A percentile compares a stretch with the other conserved stretches of the same genome.
Evolutionary conservation across 2,888 invertebrate genomes (phyloP).

Genomic region (Formica aserva): DNA sequence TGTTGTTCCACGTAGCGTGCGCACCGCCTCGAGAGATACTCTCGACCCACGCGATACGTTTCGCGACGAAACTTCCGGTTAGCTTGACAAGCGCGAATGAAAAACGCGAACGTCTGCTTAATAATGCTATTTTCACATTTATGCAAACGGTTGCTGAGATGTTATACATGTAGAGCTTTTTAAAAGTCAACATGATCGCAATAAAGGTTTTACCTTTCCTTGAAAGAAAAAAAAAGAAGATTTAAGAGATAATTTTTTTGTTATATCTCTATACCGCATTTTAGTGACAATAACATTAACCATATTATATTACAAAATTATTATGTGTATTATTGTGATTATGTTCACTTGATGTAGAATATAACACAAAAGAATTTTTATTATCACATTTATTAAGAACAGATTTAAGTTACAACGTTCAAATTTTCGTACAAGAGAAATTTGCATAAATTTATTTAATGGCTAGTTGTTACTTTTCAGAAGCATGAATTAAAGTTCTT

Average conservation of each 20-base stretch:
- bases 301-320: background rate
- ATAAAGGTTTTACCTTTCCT: background rate
- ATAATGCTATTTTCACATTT: conserved; percentile 25
- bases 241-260: background rate
- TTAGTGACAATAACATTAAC: background rate
- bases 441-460: conserved; percentile 1
- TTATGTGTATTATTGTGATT: background rate
- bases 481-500: background rate
- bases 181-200: background rate
- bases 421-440: background rate
- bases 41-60: background rate
- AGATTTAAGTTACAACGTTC: background rate
- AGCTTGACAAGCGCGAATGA: background rate
- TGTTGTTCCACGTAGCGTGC: conserved; percentile 65
- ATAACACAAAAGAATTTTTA: background rate
- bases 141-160: background rate
- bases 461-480: conserved; percentile 8
- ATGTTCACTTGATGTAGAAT: background rate
- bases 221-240: background rate
- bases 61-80: conserved; percentile 1
- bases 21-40: conserved; percentile 43
- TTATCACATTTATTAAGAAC: background rate
- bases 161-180: conserved; percentile 1
- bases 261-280: background rate
- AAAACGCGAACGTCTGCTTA: conserved; percentile 19